A percentile compares a stretch with the other conserved stretches of the same genome.
Evolutionary conservation across 2,113 vertebrate genomes (phyloP).

Genomic region (Glaucomys volans): DNA sequence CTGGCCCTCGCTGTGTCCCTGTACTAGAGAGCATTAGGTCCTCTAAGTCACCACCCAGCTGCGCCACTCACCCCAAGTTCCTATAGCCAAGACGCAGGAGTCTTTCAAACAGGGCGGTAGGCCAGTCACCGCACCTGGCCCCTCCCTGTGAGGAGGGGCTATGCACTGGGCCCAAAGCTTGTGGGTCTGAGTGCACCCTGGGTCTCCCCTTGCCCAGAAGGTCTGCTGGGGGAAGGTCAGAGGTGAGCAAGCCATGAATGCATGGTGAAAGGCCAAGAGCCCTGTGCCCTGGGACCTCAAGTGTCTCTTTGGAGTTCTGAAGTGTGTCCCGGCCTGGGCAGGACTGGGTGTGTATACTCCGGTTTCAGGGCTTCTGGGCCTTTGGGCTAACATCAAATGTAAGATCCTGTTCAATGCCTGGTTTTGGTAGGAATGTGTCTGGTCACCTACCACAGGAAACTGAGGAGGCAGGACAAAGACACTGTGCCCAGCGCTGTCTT

Average conservation of each 20-base stretch:
- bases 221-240: background rate
- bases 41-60: no score
- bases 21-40: background rate
- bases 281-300: background rate
- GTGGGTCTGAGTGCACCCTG: no score
- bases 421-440: background rate
- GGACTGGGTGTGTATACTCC: accelerated
- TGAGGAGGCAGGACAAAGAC: background rate
- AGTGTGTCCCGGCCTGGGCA: background rate
- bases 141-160: background rate
- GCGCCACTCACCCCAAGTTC: background rate
- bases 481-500: background rate
- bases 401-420: background rate
- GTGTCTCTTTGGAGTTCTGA: background rate
- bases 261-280: background rate
- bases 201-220: no score
- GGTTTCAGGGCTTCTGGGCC: background rate
- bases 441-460: background rate
- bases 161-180: no score
- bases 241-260: background rate
- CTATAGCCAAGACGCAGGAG: no score
- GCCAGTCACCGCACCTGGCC: background rate
- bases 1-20: no score
- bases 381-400: background rate
- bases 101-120: background rate